Conservation (phyloP, 35 echinoderm and acorn worm species). For the Heliocidaris erythrogramma region DNA sequence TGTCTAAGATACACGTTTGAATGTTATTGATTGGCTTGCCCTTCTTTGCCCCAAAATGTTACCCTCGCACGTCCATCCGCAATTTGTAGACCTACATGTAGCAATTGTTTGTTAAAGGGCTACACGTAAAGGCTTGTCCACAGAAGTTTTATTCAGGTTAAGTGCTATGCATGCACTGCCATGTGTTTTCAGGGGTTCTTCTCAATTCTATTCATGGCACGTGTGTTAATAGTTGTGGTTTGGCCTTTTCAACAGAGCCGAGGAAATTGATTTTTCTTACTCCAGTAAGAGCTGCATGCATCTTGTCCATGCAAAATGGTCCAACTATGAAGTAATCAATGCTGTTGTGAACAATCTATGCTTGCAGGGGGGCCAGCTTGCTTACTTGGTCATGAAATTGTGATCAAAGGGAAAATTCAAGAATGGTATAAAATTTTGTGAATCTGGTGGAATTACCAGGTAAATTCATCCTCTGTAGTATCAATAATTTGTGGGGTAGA, state of each 20-base stretch:
- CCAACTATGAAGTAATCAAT: neutral
- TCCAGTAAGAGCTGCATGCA: neutral
- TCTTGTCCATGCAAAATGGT: neutral
- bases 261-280: neutral
- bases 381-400: neutral
- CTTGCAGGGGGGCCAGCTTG: neutral
- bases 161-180: neutral
- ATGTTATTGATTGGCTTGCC: neutral
- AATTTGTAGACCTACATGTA: neutral
- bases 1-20: neutral
- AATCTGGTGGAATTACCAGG: neutral
- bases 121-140: neutral
- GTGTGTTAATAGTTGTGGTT: slow-evolving; percentile 2
- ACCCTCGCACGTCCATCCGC: neutral
- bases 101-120: neutral
- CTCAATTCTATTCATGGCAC: neutral
- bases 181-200: neutral
- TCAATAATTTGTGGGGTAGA: no score
- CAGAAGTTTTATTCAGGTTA: neutral
- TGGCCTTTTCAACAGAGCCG: slow-evolving; percentile 1
- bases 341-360: neutral
- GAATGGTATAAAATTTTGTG: neutral
- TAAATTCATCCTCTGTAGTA: no score
- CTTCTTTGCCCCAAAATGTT: neutral
- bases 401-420: neutral